phyloP scores from a whole-genome alignment of 1,140 invertebrate genomes.

The Gerris buenoi region DNA sequence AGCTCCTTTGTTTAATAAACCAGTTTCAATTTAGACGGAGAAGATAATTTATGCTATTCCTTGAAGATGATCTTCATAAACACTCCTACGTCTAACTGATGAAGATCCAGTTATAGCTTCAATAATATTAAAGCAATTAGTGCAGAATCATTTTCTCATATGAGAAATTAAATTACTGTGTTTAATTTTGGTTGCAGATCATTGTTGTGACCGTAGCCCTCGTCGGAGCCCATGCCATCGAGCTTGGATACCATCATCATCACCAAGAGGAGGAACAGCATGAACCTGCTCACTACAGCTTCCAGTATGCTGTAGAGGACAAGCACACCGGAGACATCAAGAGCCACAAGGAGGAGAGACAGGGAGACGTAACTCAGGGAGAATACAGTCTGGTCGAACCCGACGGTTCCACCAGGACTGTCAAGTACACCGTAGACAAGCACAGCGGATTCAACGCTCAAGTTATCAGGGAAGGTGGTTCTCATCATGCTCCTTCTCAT shows the following conservation, averaged over 20 bases:
- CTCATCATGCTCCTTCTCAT: not conserved
- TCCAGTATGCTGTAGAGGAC: constrained; percentile 31
- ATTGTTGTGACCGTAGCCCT: not conserved
- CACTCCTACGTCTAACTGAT: too few species aligned
- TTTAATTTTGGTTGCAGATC: too few species aligned
- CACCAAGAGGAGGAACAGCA: not conserved
- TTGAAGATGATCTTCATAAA: too few species aligned
- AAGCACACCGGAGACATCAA: constrained; percentile 36
- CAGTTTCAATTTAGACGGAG: too few species aligned
- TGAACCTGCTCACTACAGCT: not conserved
- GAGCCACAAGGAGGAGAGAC: constrained; percentile 32
- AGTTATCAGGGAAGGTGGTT: constrained; percentile 19
- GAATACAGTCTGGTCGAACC: constrained; percentile 35
- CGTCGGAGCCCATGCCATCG: not conserved
- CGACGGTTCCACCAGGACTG: constrained; percentile 31
- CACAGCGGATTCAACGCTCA: constrained; percentile 31
- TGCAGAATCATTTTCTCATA: too few species aligned
- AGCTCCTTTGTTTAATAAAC: too few species aligned
- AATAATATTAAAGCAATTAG: too few species aligned
- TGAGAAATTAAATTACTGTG: too few species aligned
- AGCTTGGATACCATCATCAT: too few species aligned
- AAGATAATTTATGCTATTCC: too few species aligned
- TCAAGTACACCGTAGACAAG: constrained; percentile 33
- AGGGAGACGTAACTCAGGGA: constrained; percentile 34
- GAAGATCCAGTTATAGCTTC: too few species aligned